Base-by-base conservation (phyloP, 2,888 invertebrate species). In the Sycophila texana region DNA sequence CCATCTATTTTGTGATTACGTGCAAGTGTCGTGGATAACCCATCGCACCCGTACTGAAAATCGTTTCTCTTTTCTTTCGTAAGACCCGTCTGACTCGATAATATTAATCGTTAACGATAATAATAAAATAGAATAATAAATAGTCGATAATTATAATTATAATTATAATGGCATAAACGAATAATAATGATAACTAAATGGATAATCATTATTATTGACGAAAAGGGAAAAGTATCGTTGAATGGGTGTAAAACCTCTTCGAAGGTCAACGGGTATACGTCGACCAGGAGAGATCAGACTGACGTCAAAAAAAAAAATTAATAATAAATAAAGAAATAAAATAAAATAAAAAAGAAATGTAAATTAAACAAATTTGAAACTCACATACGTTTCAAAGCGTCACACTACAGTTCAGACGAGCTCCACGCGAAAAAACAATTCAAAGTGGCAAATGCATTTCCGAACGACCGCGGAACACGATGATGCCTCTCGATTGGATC, bases 261-360 rank as follows among this genome's bases (percentile, higher is more conserved):
- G 49, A 58, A 47, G 22, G 74, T 77, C 74, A 66, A 77, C 53
- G 47, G 55, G 66, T 65, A 53, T 63, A 73, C 55, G 55, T 80
- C 76, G 75, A 87, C 87, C 86, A 87, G 88, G 88, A 89, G 89
- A 89, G 89, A 87, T 89, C 87, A 89, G 90, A 90, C 89, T 89
- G 90, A 90, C 10, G 39, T 30, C 83, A 83, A 71, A 82, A 2
- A 30, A 30, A 30, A 30, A 30, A 30, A n/a, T n/a, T n/a, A n/a
- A n/a, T n/a, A n/a, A n/a, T n/a, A n/a, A n/a, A n/a, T n/a, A n/a
- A n/a, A n/a, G n/a, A n/a, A n/a, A n/a, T n/a, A n/a, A n/a, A n/a
- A n/a, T n/a, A n/a, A n/a, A n/a, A n/a, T n/a, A n/a, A n/a, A n/a
- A n/a, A n/a, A n/a, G n/a, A n/a, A n/a, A n/a, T 30, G 30, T 30